Evolutionary conservation across 2,888 invertebrate species (phyloP), one percentile per base, ranked within the genome.

Genomic region (Ornithoptera priamus): DNA sequence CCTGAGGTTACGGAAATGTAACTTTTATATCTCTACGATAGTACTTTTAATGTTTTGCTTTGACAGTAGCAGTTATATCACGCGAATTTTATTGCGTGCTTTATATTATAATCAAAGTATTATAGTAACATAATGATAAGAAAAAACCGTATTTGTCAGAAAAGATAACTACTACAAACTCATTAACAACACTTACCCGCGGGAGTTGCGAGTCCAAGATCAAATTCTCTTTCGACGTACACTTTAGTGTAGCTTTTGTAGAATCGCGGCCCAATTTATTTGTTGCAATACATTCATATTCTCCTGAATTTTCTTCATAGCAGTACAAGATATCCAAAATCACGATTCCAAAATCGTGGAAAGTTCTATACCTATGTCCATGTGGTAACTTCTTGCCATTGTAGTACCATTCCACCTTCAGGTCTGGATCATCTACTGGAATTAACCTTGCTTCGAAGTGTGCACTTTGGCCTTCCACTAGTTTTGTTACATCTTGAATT

Each of bases 261-360:
- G 95, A 94, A 86, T 98, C 98, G 79, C 96, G 94, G 65, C 99
- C 99, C 74, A 97, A 94, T 89, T 98, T 97, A 82, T 99, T 99
- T 24, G 95, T 95, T 56, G 99, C 99, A 79, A 97, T 94, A 83
- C 98, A 98, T 90, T 98, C 98, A 84, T 98, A 99, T 71, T 95
- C 95, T 65, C 98, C 98, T 61, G 97, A 97, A 85, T 99, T 99
- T 90, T 98, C 98, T 89, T 98, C 99, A 84, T 99, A 99, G 81
- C 98, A 98, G 83, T 98, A 99, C 56, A 98, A 89, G 78, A 99
- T 98, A 82, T 99, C 99, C 81, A 99, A 93, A 78, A 98, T 98
- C 64, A 99, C 99, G 81, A 98, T 97, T 72, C 99, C 99, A 86
- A 99, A 99, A 84, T 99, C 99, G 83, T 99, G 98, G 96, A 99